Conservation (phyloP, 1,140 invertebrate genomes). For the Orius insidiosus region DNA sequence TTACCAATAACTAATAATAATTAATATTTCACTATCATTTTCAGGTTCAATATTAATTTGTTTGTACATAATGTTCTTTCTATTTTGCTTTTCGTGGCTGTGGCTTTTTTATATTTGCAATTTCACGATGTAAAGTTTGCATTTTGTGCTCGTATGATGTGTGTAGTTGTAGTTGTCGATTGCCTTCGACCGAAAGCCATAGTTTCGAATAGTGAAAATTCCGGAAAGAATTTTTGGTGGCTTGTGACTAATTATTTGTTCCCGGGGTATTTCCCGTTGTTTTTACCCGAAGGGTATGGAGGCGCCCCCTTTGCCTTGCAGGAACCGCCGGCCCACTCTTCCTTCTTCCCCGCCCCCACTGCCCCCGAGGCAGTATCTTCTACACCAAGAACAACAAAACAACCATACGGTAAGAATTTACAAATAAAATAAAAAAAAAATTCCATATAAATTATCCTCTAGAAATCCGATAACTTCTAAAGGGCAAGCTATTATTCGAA, state of each 20-base stretch:
- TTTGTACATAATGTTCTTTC: background rate
- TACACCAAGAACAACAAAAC: background rate
- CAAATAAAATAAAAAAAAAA: no score
- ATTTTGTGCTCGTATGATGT: background rate
- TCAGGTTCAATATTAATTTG: background rate
- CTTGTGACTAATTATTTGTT: conserved; percentile 9
- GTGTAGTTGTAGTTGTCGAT: background rate
- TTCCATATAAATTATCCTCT: no score
- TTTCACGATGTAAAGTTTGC: background rate
- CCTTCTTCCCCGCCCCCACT: conserved; percentile 25
- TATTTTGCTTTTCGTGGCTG: conserved; percentile 3
- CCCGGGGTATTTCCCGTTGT: background rate
- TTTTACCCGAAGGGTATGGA: conserved; percentile 9
- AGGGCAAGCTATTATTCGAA: no score
- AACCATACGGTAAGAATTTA: no score
- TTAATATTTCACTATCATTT: background rate
- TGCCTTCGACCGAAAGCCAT: background rate
- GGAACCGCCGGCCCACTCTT: conserved; percentile 16
- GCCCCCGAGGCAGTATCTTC: conserved; percentile 20
- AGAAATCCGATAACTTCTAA: no score
- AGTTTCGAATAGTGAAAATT: background rate
- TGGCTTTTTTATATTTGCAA: conserved; percentile 1
- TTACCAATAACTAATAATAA: background rate
- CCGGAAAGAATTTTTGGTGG: conserved; percentile 3
- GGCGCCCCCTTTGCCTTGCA: conserved; percentile 9